phyloP scores from a whole-genome alignment of 2,797 vertebrate genomes.

The Cirrhinus molitorella region DNA sequence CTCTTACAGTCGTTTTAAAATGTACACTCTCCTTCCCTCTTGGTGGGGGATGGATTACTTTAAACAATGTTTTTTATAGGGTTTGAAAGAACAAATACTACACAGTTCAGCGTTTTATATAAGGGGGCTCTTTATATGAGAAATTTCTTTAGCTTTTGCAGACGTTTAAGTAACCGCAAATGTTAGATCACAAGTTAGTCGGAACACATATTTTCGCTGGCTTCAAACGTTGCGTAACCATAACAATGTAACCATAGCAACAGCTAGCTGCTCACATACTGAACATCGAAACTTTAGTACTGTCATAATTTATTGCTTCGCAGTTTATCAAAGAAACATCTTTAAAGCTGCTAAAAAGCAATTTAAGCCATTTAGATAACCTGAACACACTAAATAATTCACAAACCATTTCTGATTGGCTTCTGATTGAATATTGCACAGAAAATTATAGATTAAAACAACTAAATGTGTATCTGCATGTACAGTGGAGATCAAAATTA shows the following conservation, averaged over 20 bases:
- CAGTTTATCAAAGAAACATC: neutral
- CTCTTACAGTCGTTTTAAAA: slow-evolving; percentile 10
- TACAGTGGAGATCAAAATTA: too few species aligned
- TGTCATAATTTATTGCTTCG: neutral
- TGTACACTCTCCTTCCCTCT: neutral
- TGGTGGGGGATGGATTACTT: neutral
- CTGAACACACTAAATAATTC: too few species aligned
- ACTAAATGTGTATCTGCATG: too few species aligned
- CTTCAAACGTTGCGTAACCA: neutral
- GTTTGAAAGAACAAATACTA: slow-evolving; percentile 1
- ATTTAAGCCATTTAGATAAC: too few species aligned
- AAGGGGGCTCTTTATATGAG: neutral
- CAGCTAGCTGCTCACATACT: neutral
- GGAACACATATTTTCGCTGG: neutral
- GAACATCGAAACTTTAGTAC: neutral
- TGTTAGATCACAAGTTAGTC: neutral
- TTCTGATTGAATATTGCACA: too few species aligned
- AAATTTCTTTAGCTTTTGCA: neutral
- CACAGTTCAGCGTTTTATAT: neutral
- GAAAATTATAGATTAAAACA: too few species aligned
- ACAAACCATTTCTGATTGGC: too few species aligned
- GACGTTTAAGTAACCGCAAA: neutral
- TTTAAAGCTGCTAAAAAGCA: too few species aligned
- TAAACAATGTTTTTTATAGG: neutral
- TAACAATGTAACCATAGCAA: slow-evolving; percentile 1